A percentile compares a stretch with the other conserved stretches of the same genome.
Conservation (phyloP, 2,113 vertebrate genomes). For the Eonycteris spelaea region DNA sequence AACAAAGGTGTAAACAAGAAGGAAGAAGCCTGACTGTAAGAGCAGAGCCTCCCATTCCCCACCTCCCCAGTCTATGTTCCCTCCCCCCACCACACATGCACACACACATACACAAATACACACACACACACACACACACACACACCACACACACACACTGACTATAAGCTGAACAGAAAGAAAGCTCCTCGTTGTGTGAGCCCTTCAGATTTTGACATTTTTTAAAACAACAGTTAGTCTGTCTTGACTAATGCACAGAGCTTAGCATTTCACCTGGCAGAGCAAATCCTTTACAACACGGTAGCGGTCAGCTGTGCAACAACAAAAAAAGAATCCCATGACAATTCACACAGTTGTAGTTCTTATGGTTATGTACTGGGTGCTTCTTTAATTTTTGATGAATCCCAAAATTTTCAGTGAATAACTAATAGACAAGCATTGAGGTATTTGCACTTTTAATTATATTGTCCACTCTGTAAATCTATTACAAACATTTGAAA, state of each 20-base stretch:
- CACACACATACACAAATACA: background rate
- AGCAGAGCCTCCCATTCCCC: background rate
- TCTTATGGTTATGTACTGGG: background rate
- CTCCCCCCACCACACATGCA: too few species aligned
- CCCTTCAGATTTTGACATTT: background rate
- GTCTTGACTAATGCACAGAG: background rate
- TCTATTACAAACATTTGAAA: background rate
- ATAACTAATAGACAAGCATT: background rate
- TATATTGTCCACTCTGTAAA: background rate
- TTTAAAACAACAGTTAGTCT: background rate
- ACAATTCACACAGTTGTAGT: background rate
- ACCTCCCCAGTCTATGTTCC: background rate
- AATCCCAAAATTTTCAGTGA: background rate
- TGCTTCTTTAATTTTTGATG: background rate
- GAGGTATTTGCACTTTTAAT: background rate
- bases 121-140: background rate
- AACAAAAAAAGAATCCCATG: background rate
- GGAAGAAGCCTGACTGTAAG: background rate
- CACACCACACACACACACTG: background rate
- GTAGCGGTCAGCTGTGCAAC: background rate
- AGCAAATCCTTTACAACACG: background rate
- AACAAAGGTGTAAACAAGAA: background rate
- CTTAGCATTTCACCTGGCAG: background rate
- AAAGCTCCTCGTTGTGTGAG: background rate
- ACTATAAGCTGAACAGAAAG: background rate